Evolutionary conservation across 2,888 invertebrate genomes (phyloP).

Genomic region (Diaprepes abbreviatus): DNA sequence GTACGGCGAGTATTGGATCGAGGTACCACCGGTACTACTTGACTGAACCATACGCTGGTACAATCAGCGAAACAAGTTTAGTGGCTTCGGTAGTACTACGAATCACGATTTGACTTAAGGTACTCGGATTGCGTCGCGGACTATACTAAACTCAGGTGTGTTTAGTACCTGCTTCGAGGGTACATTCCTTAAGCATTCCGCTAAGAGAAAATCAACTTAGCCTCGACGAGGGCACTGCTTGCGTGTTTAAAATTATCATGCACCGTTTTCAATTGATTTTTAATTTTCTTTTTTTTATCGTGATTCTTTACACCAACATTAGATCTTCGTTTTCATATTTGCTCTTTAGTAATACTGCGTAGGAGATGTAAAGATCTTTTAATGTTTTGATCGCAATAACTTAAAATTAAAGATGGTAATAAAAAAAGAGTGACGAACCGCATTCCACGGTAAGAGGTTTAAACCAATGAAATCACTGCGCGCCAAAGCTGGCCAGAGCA

Average conservation of each 20-base stretch:
- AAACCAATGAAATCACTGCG: constrained; percentile 55
- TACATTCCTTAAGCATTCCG: constrained; percentile 68
- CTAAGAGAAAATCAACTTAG: constrained; percentile 65
- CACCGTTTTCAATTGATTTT: constrained; percentile 41
- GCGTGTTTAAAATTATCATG: constrained; percentile 48
- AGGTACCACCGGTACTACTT: constrained; percentile 44
- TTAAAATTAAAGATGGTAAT: constrained; percentile 27
- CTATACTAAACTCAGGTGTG: constrained; percentile 68
- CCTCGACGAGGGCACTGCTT: constrained; percentile 53
- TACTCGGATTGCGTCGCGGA: constrained; percentile 52
- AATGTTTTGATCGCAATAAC: background rate
- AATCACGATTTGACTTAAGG: constrained; percentile 44
- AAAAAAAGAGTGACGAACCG: constrained; percentile 51
- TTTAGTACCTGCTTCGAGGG: constrained; percentile 66
- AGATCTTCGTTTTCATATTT: constrained; percentile 1
- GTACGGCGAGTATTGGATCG: constrained; percentile 33
- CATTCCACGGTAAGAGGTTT: constrained; percentile 51
- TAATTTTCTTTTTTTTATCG: constrained; percentile 24
- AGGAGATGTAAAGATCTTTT: background rate
- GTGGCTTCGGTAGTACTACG: constrained; percentile 33
- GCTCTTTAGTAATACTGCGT: background rate
- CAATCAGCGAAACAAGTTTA: constrained; percentile 53
- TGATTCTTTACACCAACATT: constrained; percentile 2
- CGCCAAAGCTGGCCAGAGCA: constrained; percentile 56
- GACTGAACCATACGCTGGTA: constrained; percentile 60